phyloP scores from a whole-genome alignment of 2,113 vertebrate genomes.

The Ornithorhynchus anatinus region DNA sequence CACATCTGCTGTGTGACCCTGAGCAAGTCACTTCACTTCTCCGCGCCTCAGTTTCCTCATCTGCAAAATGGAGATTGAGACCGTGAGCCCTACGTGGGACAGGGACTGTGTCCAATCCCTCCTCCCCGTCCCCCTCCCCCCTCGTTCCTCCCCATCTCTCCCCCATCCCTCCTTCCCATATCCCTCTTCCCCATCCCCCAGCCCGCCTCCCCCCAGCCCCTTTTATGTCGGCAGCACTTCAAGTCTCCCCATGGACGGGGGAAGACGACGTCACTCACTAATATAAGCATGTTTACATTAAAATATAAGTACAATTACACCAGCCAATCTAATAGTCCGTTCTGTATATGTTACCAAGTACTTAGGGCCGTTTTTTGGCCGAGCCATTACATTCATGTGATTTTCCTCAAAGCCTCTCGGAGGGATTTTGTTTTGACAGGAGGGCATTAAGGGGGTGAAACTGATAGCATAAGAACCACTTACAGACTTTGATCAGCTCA shows the following conservation, averaged over 20 bases:
- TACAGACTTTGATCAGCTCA: slow-evolving; percentile 82
- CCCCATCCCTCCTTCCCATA: too few relatives aligned
- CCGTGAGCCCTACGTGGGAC: too few relatives aligned
- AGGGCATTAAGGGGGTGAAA: slow-evolving; percentile 85
- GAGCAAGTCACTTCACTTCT: too few relatives aligned
- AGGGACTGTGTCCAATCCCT: too few relatives aligned
- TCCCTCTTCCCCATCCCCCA: too few relatives aligned
- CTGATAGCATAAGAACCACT: slow-evolving; percentile 83
- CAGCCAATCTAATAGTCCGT: slow-evolving; percentile 76
- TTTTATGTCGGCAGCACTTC: background rate
- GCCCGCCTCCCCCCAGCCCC: slow-evolving; percentile 6
- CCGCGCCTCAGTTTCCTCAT: too few relatives aligned
- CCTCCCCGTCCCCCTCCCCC: too few relatives aligned
- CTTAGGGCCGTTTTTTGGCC: slow-evolving; percentile 71
- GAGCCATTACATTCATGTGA: slow-evolving; percentile 78
- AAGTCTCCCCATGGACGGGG: background rate
- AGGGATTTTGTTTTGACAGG: slow-evolving; percentile 85
- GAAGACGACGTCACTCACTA: slow-evolving; percentile 69
- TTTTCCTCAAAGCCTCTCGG: slow-evolving; percentile 81
- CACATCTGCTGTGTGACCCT: too few relatives aligned
- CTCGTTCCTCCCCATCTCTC: too few relatives aligned
- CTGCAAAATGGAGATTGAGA: too few relatives aligned
- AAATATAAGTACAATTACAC: slow-evolving; percentile 76
- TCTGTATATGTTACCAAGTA: slow-evolving; percentile 83
- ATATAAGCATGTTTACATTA: slow-evolving; percentile 77